Evolutionary conservation across 1,140 invertebrate species (phyloP), one percentile per base, ranked within the genome.

Genomic region (Caenorhabditis tropicalis): DNA sequence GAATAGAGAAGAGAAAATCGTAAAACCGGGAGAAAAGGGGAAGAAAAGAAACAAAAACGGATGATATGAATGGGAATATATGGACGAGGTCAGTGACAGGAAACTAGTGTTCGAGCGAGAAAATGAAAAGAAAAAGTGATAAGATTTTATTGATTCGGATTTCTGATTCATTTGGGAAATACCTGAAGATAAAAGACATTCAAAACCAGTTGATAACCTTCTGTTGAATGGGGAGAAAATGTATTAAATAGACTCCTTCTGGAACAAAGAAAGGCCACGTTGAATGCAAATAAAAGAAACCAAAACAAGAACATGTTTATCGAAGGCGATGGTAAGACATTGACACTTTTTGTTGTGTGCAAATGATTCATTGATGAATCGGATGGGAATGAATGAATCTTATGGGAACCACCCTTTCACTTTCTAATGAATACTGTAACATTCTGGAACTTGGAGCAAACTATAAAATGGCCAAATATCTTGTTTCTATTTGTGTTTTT

Each of bases 261-360:
- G 19, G 21, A n/a, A 56, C 19, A 24, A 24, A 56, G 53, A 56
- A 15, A 27, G 7, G 3, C 24, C 21, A 24, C 5, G 7, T 9
- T n/a, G 2, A 74, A 74, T 24, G n/a, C 27, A 74, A 74, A 74
- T 43, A 74, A 46, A 46, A 74, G 65, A 24, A 43, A 43, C 65
- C 65, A 46, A 74, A 74, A 74, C 65, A 74, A 74, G 65, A 74
- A 24, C 65, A 74, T 74, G n/a, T 74, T 74, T 39, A 74, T 74
- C 65, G 36, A 74, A 24, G 65, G 65, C 65, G 65, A 43, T 16
- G 19, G 53, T 58, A 58, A n/a, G 24, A 16, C 53, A 65, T 43
- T 74, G 65, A 74, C 36, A 74, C 33, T 43, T 74, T 74, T 46
- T 46, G 65, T n/a, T 74, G 5, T 51, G 15, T 56, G 24, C 27